A percentile compares a stretch with the other conserved stretches of the same genome.
phyloP scores from a whole-genome alignment of 2,797 vertebrate species.

The Chelonia mydas region DNA sequence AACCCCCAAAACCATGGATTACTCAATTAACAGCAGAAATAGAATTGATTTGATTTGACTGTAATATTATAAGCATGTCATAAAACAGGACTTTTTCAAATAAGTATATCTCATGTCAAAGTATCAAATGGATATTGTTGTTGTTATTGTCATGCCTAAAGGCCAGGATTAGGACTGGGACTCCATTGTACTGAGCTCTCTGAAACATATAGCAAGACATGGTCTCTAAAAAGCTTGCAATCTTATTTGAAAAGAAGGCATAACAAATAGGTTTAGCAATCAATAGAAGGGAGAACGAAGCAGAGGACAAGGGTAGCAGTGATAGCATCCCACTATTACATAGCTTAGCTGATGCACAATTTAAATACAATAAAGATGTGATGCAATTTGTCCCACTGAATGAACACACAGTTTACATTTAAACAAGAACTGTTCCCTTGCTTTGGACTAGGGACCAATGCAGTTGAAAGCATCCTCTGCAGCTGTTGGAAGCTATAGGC shows the following conservation, averaged over 20 bases:
- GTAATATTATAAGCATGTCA: background rate
- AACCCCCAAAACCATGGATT: background rate
- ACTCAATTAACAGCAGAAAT: background rate
- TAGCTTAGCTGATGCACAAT: background rate
- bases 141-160: background rate
- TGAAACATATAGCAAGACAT: background rate
- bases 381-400: background rate
- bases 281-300: background rate
- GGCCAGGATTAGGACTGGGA: background rate
- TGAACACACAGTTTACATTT: background rate
- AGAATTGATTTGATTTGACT: background rate
- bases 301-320: background rate
- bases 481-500: background rate
- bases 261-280: background rate
- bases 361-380: background rate
- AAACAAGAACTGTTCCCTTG: background rate
- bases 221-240: background rate
- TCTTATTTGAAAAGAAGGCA: background rate
- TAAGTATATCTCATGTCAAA: background rate
- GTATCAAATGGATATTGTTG: background rate
- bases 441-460: background rate
- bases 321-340: background rate
- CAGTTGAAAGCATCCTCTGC: background rate
- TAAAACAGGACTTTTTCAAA: background rate
- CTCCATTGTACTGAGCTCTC: rapidly evolving